Evolutionary conservation across 2,797 vertebrate genomes (phyloP).

Genomic region (Muscicapa striata): DNA sequence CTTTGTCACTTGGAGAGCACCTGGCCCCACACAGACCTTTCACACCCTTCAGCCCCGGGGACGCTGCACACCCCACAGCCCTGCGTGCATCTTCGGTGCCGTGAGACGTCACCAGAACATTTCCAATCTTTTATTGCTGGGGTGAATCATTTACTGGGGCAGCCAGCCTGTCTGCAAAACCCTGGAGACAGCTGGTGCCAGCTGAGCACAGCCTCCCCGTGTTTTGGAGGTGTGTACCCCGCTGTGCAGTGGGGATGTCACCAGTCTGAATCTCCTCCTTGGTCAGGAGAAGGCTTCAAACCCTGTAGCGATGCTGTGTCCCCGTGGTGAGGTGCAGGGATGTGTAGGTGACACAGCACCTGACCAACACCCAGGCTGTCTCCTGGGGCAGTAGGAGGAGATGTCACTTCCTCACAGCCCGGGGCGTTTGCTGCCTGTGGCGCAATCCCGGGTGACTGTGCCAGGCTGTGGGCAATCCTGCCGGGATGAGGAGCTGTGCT

Average conservation of each 20-base stretch:
- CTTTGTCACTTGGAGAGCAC: neutral
- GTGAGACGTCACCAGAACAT: fast-evolving
- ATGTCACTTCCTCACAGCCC: neutral
- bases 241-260: fast-evolving
- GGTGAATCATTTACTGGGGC: neutral
- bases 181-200: neutral
- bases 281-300: fast-evolving
- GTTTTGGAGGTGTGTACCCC: neutral
- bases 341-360: neutral
- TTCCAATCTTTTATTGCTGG: neutral
- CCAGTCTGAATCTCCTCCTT: neutral
- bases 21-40: neutral
- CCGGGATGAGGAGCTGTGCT: neutral
- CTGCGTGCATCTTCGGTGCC: fast-evolving
- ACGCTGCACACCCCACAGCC: fast-evolving
- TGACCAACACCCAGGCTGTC: neutral
- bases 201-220: neutral
- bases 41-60: fast-evolving
- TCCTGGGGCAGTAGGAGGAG: neutral
- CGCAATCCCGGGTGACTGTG: neutral
- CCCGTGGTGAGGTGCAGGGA: neutral
- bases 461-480: neutral
- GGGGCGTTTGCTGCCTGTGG: neutral
- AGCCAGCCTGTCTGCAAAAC: neutral
- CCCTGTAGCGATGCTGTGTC: fast-evolving